Conservation (phyloP, 2,113 vertebrate genomes). For the Antidorcas marsupialis region DNA sequence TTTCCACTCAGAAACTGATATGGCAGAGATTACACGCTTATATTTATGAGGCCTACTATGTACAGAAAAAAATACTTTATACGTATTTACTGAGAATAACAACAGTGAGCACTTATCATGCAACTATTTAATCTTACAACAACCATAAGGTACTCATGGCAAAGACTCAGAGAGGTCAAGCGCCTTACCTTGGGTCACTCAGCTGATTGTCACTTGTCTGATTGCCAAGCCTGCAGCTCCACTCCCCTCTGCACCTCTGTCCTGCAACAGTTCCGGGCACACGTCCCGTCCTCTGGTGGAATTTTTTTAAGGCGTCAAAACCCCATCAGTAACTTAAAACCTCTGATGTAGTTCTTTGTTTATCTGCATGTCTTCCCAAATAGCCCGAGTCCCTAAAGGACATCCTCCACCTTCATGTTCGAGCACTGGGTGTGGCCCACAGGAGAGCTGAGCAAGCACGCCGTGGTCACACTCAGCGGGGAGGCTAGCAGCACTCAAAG, state of each 20-base stretch:
- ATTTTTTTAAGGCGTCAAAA: slow-evolving; percentile 4
- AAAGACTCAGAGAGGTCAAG: slow-evolving; percentile 20
- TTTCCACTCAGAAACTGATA: not conserved
- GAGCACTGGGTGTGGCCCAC: not conserved
- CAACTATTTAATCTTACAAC: not conserved
- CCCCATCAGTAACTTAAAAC: not conserved
- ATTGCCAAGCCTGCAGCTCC: not conserved
- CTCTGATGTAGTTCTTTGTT: not conserved
- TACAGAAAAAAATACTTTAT: not conserved
- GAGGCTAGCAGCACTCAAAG: not conserved
- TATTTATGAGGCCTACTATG: not conserved
- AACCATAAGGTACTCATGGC: not conserved
- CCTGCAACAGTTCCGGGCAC: not conserved
- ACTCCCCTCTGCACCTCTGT: not conserved
- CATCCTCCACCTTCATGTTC: not conserved
- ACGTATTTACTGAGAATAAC: not conserved
- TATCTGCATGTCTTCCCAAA: not conserved
- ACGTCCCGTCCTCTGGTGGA: not conserved
- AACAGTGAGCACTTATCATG: not conserved
- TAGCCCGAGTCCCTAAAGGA: not conserved
- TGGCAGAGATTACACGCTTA: not conserved
- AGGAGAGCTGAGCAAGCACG: not conserved
- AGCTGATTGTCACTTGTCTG: not conserved
- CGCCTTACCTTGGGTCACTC: not conserved
- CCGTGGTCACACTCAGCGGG: not conserved